Percentiles rank a stretch among this genome's conserved stretches.
Conservation (phyloP, 1,140 invertebrate species). For the Trichonephila clavipes region DNA sequence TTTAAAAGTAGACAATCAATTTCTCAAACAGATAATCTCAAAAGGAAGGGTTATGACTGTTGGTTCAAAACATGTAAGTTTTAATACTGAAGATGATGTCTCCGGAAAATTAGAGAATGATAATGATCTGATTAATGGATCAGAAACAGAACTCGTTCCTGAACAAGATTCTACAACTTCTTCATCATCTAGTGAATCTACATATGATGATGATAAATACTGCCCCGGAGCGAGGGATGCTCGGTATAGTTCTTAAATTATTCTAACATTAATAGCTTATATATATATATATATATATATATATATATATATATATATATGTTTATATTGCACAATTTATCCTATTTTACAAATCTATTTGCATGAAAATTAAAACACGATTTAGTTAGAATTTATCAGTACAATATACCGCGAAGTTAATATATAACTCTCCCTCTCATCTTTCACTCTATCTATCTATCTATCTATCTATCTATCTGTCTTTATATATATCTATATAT, state of each 20-base stretch:
- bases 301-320: too few species aligned
- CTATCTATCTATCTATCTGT: too few species aligned
- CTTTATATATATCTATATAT: too few species aligned
- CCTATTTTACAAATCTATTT: too few species aligned
- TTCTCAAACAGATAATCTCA: background rate
- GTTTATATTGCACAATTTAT: too few species aligned
- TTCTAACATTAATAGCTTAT: too few species aligned
- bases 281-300: too few species aligned
- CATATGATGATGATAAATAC: background rate
- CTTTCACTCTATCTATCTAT: too few species aligned
- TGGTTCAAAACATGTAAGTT: background rate
- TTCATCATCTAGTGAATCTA: background rate
- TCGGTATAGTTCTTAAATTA: background rate
- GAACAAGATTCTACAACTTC: background rate
- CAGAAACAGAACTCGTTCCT: constrained; percentile 51
- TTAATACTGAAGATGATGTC: constrained; percentile 45
- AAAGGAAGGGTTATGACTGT: constrained; percentile 6
- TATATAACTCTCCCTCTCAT: too few species aligned
- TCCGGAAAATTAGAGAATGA: background rate
- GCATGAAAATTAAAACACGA: too few species aligned
- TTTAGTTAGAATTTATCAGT: too few species aligned
- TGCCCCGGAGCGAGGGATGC: constrained; percentile 46
- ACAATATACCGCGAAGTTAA: too few species aligned
- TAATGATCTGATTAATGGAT: constrained; percentile 24
- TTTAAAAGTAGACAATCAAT: background rate